phyloP scores from a whole-genome alignment of 1,140 invertebrate genomes.

The Samia ricini region DNA sequence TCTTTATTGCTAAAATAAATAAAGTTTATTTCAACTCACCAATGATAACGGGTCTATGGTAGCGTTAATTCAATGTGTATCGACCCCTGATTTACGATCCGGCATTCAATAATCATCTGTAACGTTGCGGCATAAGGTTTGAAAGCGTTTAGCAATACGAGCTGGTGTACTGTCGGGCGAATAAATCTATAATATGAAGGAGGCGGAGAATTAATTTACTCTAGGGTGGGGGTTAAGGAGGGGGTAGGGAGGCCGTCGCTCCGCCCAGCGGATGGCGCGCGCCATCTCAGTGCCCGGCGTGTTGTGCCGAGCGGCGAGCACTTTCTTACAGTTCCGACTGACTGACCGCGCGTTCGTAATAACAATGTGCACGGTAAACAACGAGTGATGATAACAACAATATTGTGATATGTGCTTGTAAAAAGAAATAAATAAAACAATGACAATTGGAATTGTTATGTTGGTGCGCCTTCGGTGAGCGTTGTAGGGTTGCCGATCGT shows the following conservation, averaged over 20 bases:
- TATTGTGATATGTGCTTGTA: conserved; percentile 13
- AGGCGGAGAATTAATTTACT: conserved; percentile 71
- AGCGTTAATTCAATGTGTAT: conserved; percentile 66
- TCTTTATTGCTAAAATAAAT: conserved; percentile 27
- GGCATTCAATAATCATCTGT: conserved; percentile 67
- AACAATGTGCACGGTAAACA: neutral
- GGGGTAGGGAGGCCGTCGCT: conserved; percentile 49
- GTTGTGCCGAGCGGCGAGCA: conserved; percentile 37
- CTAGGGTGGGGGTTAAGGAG: conserved; percentile 53
- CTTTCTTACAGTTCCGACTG: conserved; percentile 22
- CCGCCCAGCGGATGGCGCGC: conserved; percentile 53
- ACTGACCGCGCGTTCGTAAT: neutral
- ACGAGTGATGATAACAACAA: conserved; percentile 6
- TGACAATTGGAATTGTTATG: conserved; percentile 28
- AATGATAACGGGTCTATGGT: conserved; percentile 35
- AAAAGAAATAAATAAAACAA: neutral
- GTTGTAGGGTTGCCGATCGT: conserved; percentile 37
- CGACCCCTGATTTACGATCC: conserved; percentile 62
- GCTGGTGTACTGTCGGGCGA: conserved; percentile 56
- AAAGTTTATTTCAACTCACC: conserved; percentile 38
- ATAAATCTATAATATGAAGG: conserved; percentile 77
- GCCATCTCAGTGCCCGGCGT: conserved; percentile 65
- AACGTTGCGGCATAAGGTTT: conserved; percentile 62
- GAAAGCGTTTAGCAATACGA: conserved; percentile 58
- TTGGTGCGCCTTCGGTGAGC: conserved; percentile 24